Evolutionary conservation across 2,888 invertebrate genomes (phyloP), one percentile per base, ranked within the genome.

Genomic region (Ophion slaviceki): DNA sequence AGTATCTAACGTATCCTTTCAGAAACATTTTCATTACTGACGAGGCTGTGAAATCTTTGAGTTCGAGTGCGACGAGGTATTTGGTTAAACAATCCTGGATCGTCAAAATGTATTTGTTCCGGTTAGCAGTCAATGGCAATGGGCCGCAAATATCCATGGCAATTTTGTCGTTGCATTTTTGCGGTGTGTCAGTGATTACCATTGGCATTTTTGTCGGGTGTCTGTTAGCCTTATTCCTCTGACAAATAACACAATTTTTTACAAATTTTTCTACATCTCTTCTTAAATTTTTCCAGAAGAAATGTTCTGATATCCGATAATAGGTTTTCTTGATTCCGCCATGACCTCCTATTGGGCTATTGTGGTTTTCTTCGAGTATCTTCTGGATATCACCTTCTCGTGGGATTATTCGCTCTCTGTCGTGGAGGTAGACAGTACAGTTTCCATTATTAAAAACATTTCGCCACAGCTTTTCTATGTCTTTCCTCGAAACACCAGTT

Each of bases 281-380:
- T 78, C 66, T 82, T 83, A 92, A 87, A 1, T 70, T 82, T 14
- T 85, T 87, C 91, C 91, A 91, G 66, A 87, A 90, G 82, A 88
- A 91, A 36, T 84, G 64, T 61, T 82, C 57, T 62, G 85, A 70
- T 14, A 92, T 86, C 20, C 79, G 20, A n/a, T 79, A 80, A 10
- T 84, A 81, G 0, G 92, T 92, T 78, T 90, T 89, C 17, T 90
- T 86, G n/a, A 89, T 79, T n/a, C 91, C 91, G 53, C 85, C 88
- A 85, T 92, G 92, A 17, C 90, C 89, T 24, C 87, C 86, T 10
- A 88, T 79, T 2, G 87, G 86, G 24, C 87, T 74, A 53, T 88
- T 83, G 81, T 91, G 91, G 67, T 87, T 87, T 24, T 86, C 77
- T 32, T 80, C 28, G 1, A 91, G n/a, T 20, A 86, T 80, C 32